These are phyloP conservation scores for Tamias sibiricus DNA, from an alignment of 2,113 vertebrate species.

Conservation along the genomic window DNA sequence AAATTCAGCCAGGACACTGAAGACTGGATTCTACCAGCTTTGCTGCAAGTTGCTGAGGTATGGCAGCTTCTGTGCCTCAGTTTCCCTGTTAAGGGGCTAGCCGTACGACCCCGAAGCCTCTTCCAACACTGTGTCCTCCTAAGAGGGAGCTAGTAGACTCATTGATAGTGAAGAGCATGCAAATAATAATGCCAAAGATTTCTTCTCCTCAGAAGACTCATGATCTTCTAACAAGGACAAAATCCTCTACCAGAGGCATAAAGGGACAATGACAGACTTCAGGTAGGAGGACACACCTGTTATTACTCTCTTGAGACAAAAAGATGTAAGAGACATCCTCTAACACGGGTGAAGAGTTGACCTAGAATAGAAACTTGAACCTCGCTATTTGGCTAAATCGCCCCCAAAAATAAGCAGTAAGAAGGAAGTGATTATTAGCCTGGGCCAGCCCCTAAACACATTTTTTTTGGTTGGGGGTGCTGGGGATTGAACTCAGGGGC, in stretches of 20 bases:
- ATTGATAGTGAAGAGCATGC: rapidly evolving
- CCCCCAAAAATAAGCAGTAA: background rate
- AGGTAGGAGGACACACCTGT: background rate
- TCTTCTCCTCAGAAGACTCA: background rate
- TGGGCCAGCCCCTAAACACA: too few relatives aligned
- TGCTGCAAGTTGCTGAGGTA: background rate
- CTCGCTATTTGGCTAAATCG: background rate
- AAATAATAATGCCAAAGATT: background rate
- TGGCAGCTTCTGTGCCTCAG: rapidly evolving
- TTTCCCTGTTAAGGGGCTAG: background rate
- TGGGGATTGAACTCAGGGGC: too few relatives aligned
- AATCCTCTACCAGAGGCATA: background rate
- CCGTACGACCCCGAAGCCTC: background rate
- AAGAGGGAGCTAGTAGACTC: background rate
- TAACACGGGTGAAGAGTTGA: background rate
- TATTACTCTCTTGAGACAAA: background rate
- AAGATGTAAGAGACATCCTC: background rate
- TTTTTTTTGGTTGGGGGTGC: too few relatives aligned
- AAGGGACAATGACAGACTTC: background rate
- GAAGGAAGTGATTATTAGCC: background rate
- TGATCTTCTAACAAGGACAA: background rate
- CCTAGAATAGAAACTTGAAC: background rate
- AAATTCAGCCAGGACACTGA: rapidly evolving
- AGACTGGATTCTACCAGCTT: background rate
- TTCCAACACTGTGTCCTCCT: background rate